Base-by-base conservation (phyloP, 2,888 invertebrate genomes). In the Lasioglossum malachurum region DNA sequence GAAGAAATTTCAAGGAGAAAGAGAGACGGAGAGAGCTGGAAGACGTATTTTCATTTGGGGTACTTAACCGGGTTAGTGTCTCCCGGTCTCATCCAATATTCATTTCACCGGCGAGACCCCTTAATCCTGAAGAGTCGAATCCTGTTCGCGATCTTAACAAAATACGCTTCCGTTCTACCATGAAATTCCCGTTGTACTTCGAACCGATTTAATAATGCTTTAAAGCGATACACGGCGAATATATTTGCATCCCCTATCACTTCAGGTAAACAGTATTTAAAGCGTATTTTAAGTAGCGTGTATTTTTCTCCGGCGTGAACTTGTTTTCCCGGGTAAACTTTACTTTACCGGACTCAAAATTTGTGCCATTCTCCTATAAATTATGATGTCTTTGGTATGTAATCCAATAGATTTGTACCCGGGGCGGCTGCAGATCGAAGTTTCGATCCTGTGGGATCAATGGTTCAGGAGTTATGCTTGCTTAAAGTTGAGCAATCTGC, bases 21-120 rank as follows among this genome's bases (percentile, higher is more conserved):
- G 49, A 19, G 49, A 7, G 49, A 49, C n/a, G n/a, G 49, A 49
- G 49, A 46, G 14, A 64, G 60, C 44, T 46, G 75, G 78, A 80
- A 86, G 81, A 79, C 75, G 75, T 81, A 76, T 86, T 81, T 86
- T 86, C 86, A 57, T 82, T 87, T 76, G 49, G 67, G 69, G 35
- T 60, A 79, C 69, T 79, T 82, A 67, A 77, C 67, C 67, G 75
- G 53, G 84, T 83, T 83, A 78, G 74, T 75, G 83, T 84, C 80
- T 60, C 71, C 71, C 41, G 74, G 64, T 57, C 84, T 84, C 77
- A 75, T 83, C 69, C 84, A 78, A 84, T 85, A 84, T 85, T 80
- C 85, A 79, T 80, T 75, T 85, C 64, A 74, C 53, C 60, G 12
- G 44, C 44, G 79, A 46, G 53, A 74, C 67, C 27, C 69, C 71